phyloP scores from a whole-genome alignment of 2,113 vertebrate genomes.

The Psettodes erumei region DNA sequence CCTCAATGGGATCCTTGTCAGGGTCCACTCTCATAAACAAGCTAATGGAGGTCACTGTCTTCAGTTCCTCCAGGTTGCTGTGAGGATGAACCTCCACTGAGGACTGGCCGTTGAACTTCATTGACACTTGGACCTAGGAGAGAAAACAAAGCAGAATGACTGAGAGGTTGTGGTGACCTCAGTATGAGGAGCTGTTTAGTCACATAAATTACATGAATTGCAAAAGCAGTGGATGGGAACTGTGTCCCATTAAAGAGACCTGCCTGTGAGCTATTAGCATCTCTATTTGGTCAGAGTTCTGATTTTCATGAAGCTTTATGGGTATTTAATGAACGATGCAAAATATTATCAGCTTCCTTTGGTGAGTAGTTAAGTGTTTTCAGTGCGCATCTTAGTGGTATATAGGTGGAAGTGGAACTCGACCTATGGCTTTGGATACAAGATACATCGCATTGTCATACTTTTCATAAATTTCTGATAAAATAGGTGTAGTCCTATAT shows the following conservation, averaged over 20 bases:
- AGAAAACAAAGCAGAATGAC: conserved; percentile 6
- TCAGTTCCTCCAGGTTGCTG: conserved; percentile 89
- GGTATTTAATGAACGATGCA: neutral
- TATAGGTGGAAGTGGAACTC: too few relatives aligned
- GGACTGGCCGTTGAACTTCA: conserved; percentile 94
- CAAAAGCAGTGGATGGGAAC: neutral
- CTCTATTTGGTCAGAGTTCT: neutral
- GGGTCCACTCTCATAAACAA: conserved; percentile 89
- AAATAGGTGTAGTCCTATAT: too few relatives aligned
- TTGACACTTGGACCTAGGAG: conserved; percentile 93
- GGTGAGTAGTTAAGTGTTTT: too few relatives aligned
- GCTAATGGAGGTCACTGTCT: conserved; percentile 93
- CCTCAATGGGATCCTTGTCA: conserved; percentile 83
- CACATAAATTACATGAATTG: neutral
- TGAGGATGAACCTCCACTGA: conserved; percentile 92
- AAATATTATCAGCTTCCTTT: neutral
- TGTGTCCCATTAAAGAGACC: too few relatives aligned
- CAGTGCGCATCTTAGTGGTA: too few relatives aligned
- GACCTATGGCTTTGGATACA: too few relatives aligned
- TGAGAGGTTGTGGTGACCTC: neutral
- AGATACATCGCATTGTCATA: too few relatives aligned
- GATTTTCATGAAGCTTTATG: neutral
- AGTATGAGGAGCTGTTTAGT: neutral
- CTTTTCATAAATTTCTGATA: too few relatives aligned
- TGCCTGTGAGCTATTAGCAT: neutral